Evolutionary conservation across 64 coral and sea anemone species (phyloP), one percentile per base, ranked within the genome.

Genomic region (Pachyseris speciosa): DNA sequence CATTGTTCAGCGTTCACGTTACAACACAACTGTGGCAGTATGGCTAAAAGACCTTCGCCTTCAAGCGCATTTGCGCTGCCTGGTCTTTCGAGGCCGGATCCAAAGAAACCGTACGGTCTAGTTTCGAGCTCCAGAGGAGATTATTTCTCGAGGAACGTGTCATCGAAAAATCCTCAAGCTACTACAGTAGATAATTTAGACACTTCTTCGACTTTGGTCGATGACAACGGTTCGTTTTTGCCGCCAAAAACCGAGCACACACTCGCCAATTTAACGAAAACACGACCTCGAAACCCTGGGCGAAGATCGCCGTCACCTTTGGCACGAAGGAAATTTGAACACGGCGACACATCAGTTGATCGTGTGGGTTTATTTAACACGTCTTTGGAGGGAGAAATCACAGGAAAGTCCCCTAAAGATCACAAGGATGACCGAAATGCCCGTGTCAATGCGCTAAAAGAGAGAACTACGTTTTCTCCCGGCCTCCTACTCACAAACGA

Each of bases 201-300:
- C 16, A 47, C 22, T 37, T 75, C 89, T n/a, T 45, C 52, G 28
- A 74, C 67, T 74, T 64, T 91, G 24, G 66, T 91, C 13, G 80
- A 91, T 57, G 31, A 53, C 2, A 12, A 33, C 31, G 89, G 89
- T 1, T 68, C 68, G 1, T 55, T 91, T 43, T 63, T 91, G n/a
- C 80, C 89, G 9, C 67, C 79, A 61, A 48, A 26, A 42, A 57
- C 73, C 28, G 37, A 70, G 20, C 53, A 80, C n/a, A 73, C 67
- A 19, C 67, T 91, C 2, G 49, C 59, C 19, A 80, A 91, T 84
- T 84, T 91, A 48, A 91, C 89, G 30, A 91, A 91, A 83, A 37
- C 66, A 69, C 47, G 89, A 34, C 89, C 89, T 74, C 80, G 47
- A 42, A 91, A 51, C 37, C 66, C 89, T 33, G 51, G 57, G 0